These are phyloP conservation scores for Cacatua alba DNA, from an alignment of 2,113 vertebrate species.

Conservation along the genomic window DNA sequence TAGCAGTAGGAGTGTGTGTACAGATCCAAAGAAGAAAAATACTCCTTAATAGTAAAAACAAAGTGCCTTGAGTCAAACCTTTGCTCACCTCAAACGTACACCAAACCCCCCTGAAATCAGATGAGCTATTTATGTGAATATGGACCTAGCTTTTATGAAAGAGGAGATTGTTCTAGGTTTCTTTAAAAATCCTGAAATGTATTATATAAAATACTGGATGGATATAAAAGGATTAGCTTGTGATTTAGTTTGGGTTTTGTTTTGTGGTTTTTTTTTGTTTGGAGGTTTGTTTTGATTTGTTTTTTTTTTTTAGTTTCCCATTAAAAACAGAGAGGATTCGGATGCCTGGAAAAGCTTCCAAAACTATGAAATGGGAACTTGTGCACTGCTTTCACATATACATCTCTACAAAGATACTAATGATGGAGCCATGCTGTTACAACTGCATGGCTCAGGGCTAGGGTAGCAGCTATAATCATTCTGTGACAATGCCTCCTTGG, in stretches of 20 bases:
- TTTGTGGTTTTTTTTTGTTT: neutral
- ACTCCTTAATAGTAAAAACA: neutral
- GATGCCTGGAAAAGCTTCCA: neutral
- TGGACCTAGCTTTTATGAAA: neutral
- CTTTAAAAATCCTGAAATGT: neutral
- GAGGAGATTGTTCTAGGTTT: neutral
- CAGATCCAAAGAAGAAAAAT: neutral
- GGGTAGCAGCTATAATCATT: neutral
- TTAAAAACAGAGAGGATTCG: neutral
- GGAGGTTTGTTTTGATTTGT: accelerated
- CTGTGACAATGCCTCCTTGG: neutral
- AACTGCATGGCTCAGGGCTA: neutral
- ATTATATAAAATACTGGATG: neutral
- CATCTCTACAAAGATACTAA: neutral
- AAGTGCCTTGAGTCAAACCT: neutral
- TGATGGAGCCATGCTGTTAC: neutral
- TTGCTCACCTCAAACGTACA: neutral
- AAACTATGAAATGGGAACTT: neutral
- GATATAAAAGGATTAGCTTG: neutral
- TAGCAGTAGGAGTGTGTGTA: neutral
- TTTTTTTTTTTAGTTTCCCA: neutral
- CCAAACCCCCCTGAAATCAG: neutral
- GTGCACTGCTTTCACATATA: neutral
- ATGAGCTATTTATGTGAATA: neutral
- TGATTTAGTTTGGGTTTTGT: neutral